Conservation (phyloP, 2,888 invertebrate genomes). For the Mechanitis messenoides region DNA sequence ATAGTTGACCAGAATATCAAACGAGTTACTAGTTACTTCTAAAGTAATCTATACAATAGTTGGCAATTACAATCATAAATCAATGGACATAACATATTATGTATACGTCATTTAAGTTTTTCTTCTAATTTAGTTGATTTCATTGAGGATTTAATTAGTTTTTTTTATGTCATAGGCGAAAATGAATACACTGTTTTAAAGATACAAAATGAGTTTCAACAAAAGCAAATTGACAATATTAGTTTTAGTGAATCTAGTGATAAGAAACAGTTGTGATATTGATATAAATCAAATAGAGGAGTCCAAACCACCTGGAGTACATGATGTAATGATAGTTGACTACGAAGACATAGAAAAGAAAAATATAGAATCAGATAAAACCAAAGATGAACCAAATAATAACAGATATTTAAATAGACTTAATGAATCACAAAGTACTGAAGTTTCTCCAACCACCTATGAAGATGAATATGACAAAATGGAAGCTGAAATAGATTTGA, state of each 20-base stretch:
- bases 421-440: constrained; percentile 16
- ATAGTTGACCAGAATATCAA: too few species aligned
- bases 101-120: too few species aligned
- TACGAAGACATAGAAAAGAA: constrained; percentile 18
- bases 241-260: constrained; percentile 25
- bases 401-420: constrained; percentile 5
- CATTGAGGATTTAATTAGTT: too few species aligned
- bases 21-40: too few species aligned
- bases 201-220: constrained; percentile 26
- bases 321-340: constrained; percentile 14
- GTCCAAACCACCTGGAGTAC: not conserved
- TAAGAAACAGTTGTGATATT: constrained; percentile 23
- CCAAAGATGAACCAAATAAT: constrained; percentile 13
- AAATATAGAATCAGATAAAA: constrained; percentile 21
- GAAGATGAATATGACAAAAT: constrained; percentile 12
- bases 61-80: too few species aligned
- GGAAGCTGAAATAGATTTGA: constrained; percentile 30
- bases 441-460: constrained; percentile 9
- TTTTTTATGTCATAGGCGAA: constrained; percentile 1
- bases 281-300: constrained; percentile 12
- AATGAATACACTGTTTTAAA: constrained; percentile 16
- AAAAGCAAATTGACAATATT: constrained; percentile 22
- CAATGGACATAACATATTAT: too few species aligned
- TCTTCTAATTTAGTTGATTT: too few species aligned
- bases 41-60: too few species aligned